Evolutionary conservation across 64 coral and sea anemone genomes (phyloP), one percentile per base, ranked within the genome.

Genomic region (Montipora sp.): DNA sequence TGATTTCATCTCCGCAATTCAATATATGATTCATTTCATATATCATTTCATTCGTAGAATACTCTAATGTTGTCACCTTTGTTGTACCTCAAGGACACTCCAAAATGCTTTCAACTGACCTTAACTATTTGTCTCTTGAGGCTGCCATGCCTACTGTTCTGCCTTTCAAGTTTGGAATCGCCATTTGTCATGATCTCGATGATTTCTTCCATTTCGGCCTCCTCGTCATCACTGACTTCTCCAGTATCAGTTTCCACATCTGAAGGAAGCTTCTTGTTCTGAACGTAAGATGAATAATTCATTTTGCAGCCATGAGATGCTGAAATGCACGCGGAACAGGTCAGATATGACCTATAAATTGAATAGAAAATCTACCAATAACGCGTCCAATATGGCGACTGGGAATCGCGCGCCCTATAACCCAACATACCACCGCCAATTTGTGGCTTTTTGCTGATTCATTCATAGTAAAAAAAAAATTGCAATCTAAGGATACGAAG

Each of bases 191-290:
- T 36, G 36, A 78, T 78, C 5, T 83, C 73, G 3, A 78, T 23
- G 13, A 2, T 74, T 9, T 98, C 95, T 16, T 98, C 95, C 14
- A 12, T 3, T 61, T 87, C 48, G 1, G 94, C 91, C 4, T 98
- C 95, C 1, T 94, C 95, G 18, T 98, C 95, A 43, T 98, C 92
- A 50, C 95, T 98, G 57, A 98, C 95, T 83, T 98, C 95, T 53
- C 95, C 95, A 23, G 84, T 53, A 44, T 98, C 98, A 75, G 92
- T 80, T 36, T 88, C 78, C 22, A 96, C 93, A 65, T 96, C 94
- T 12, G 80, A 13, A 3, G 94, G 92, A 18, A 99, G 84, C 48
- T 96, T 99, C 66, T 99, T 99, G 68, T 99, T 96, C 98, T 99
- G 75, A 21, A 71, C 79, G n/a, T 6, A 90, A 21, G 12, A n/a